phyloP scores from a whole-genome alignment of 2,888 invertebrate species.

The Entomobrya multifasciata region DNA sequence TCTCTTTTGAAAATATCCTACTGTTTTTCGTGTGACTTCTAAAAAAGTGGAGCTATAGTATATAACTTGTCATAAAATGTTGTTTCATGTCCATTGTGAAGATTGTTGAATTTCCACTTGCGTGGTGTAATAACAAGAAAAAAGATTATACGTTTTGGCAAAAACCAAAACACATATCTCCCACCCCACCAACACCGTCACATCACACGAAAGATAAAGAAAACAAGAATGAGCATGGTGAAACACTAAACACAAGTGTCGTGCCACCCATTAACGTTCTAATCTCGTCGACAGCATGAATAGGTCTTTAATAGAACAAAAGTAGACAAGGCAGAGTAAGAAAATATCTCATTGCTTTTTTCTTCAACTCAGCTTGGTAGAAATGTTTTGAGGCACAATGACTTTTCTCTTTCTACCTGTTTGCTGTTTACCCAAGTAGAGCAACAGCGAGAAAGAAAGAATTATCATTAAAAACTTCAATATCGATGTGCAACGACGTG shows the following conservation, averaged over 20 bases:
- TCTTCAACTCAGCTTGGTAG: background rate
- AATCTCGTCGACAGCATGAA: constrained; percentile 16
- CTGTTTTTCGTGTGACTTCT: constrained; percentile 13
- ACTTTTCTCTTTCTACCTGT: background rate
- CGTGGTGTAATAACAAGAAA: constrained; percentile 29
- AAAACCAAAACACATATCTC: constrained; percentile 7
- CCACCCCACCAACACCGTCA: background rate
- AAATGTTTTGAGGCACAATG: background rate
- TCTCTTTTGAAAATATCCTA: background rate
- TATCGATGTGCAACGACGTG: constrained; percentile 40
- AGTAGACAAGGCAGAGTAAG: background rate
- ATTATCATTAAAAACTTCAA: constrained; percentile 54
- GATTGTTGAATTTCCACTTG: constrained; percentile 42
- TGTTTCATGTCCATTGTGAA: constrained; percentile 27
- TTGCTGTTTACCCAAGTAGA: constrained; percentile 2
- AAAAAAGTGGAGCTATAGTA: background rate
- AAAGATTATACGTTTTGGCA: constrained; percentile 17
- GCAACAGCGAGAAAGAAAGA: constrained; percentile 35
- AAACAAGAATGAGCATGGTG: background rate
- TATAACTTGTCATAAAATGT: constrained; percentile 39
- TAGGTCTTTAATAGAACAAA: constrained; percentile 38
- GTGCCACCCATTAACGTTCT: constrained; percentile 58
- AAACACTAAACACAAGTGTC: constrained; percentile 53
- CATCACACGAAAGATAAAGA: background rate
- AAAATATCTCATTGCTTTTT: background rate